A percentile compares a stretch with the other conserved stretches of the same genome.
Conservation (phyloP, 2,888 invertebrate genomes). For the Stenotaenia linearis region DNA sequence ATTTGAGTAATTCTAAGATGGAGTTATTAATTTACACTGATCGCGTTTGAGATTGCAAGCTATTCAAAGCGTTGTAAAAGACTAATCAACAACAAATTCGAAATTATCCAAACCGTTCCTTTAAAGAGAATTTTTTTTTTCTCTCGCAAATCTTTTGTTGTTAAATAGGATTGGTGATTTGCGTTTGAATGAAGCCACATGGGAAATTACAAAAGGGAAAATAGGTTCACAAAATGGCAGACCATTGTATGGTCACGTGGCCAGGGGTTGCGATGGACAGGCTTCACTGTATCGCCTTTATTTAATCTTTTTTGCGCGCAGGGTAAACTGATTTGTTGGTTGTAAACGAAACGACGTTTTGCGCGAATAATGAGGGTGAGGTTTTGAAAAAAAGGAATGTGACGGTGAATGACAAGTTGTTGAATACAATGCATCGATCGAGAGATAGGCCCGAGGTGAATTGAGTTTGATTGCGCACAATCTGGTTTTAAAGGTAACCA, state of each 20-base stretch:
- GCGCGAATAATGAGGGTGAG: background rate
- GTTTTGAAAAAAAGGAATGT: too few species aligned
- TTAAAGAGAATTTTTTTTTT: too few species aligned
- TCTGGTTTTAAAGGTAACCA: too few species aligned
- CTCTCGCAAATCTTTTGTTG: background rate
- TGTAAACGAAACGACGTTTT: background rate
- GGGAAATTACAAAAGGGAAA: slow-evolving; percentile 17
- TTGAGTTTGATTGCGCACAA: too few species aligned
- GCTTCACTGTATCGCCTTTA: background rate
- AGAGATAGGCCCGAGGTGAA: too few species aligned
- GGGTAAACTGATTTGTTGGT: slow-evolving; percentile 8
- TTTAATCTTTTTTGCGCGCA: background rate
- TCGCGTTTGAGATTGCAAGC: too few species aligned
- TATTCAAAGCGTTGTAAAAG: too few species aligned
- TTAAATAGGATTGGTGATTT: slow-evolving; percentile 10
- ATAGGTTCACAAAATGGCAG: background rate
- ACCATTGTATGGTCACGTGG: background rate
- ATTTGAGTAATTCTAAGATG: too few species aligned
- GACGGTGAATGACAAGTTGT: background rate
- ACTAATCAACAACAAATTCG: too few species aligned
- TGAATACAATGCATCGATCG: background rate
- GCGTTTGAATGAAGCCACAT: background rate
- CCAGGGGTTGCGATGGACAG: background rate
- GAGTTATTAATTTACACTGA: too few species aligned
- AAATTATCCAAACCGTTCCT: too few species aligned